Evolutionary conservation across 2,888 invertebrate genomes (phyloP), one percentile per base, ranked within the genome.

Genomic region (Acanthosepion lycidas): DNA sequence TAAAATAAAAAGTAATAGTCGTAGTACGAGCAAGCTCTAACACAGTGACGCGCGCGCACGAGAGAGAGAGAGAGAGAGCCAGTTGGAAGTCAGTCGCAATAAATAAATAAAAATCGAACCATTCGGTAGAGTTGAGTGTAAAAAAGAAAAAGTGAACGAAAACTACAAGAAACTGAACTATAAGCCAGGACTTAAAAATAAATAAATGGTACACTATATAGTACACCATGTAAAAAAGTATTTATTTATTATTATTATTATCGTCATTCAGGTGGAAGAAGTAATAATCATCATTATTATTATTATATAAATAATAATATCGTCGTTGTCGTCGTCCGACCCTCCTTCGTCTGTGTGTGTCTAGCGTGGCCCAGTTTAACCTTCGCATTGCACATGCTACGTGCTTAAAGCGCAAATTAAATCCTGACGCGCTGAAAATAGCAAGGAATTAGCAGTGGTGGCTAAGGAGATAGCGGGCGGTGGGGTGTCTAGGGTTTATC

Each of bases 331-430:
- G 78, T 78, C n/a, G 78, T 78, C 78, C 78, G 78, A 78, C 78
- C 78, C 78, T 78, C n/a, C 78, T n/a, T 33, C 78, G 78, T 78
- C 78, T n/a, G 78, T 33, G 78, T 78, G 78, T 78, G 78, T 78
- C 78, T 78, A 78, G 78, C 78, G 78, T 33, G 78, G 78, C 93
- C 93, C 93, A 93, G 93, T 93, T 93, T 93, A 93, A 93, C 93
- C 93, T 93, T 93, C 49, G 93, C 93, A 93, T 94, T 94, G 95
- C 95, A 95, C 95, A 95, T 95, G 95, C 93, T 94, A 95, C 95
- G 95, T 95, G 95, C 95, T 95, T 94, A 64, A 92, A 91, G 94
- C 48, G 92, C 94, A 95, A 94, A 94, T 94, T 94, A 94, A 94
- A 95, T 94, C 94, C 59, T 93, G 91, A 93, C 91, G 93, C 78